phyloP scores from a whole-genome alignment of 2,113 vertebrate genomes.

The Peromyscus maniculatus region DNA sequence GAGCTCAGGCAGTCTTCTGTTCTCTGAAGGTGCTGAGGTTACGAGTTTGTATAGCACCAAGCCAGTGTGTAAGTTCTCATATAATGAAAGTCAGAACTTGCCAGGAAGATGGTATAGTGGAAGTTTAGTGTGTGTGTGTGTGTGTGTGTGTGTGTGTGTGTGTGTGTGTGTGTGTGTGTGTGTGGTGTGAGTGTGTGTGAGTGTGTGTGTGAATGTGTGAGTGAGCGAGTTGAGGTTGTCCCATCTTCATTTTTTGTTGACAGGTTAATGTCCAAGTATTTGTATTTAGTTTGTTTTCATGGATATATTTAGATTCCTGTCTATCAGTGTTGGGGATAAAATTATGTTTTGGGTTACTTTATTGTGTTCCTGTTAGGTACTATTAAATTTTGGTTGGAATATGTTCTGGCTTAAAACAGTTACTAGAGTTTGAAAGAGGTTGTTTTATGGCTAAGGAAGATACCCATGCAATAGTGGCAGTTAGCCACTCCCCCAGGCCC shows the following conservation, averaged over 20 bases:
- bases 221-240: slow-evolving; percentile 8
- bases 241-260: background rate
- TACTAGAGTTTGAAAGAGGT: slow-evolving; percentile 53
- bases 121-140: slow-evolving; percentile 23
- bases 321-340: background rate
- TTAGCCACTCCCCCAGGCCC: too few relatives aligned
- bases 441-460: slow-evolving; percentile 39
- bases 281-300: slow-evolving; percentile 58
- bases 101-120: background rate
- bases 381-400: slow-evolving; percentile 49
- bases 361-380: background rate
- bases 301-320: slow-evolving; percentile 1
- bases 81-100: slow-evolving; percentile 29
- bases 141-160: background rate
- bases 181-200: background rate
- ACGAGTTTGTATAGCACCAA: accelerated
- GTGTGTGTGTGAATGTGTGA: background rate
- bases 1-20: background rate
- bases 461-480: background rate
- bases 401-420: slow-evolving; percentile 37
- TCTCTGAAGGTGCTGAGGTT: too few relatives aligned
- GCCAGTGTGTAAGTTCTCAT: background rate
- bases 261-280: slow-evolving; percentile 4
- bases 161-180: background rate
- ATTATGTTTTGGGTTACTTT: slow-evolving; percentile 35